Evolutionary conservation across 2,888 invertebrate species (phyloP).

Genomic region (Hirtodrosophila cameraria): DNA sequence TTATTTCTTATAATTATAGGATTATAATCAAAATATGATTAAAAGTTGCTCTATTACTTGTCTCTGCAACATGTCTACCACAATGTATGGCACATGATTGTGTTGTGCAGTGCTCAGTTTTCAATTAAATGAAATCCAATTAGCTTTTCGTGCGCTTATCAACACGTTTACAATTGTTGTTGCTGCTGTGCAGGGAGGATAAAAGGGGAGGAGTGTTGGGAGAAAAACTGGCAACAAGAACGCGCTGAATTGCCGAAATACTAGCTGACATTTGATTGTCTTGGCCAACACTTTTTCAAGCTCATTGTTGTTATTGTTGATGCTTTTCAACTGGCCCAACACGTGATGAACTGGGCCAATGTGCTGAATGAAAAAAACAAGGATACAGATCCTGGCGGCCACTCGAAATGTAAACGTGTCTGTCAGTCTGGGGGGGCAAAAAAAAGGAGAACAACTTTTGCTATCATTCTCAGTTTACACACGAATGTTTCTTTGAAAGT

Average conservation of each 20-base stretch:
- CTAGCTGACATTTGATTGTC: slow-evolving; percentile 72
- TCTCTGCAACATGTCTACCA: slow-evolving; percentile 3
- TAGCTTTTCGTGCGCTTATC: slow-evolving; percentile 67
- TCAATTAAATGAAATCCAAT: slow-evolving; percentile 69
- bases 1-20: no score
- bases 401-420: slow-evolving; percentile 56
- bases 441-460: slow-evolving; percentile 28
- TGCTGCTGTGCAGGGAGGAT: neutral
- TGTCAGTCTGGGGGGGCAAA: slow-evolving; percentile 31
- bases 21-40: no score
- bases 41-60: no score
- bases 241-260: slow-evolving; percentile 57
- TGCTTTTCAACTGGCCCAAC: slow-evolving; percentile 33
- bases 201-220: neutral
- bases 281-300: slow-evolving; percentile 43
- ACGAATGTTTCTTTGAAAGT: slow-evolving; percentile 45
- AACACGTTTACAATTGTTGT: slow-evolving; percentile 60
- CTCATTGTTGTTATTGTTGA: slow-evolving; percentile 22
- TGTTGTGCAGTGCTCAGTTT: slow-evolving; percentile 1
- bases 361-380: slow-evolving; percentile 1
- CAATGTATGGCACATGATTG: slow-evolving; percentile 35
- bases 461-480: slow-evolving; percentile 64
- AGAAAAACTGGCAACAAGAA: slow-evolving; percentile 45
- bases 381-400: slow-evolving; percentile 30
- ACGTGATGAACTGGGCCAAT: slow-evolving; percentile 63